phyloP scores from a whole-genome alignment of 1,140 invertebrate species.

The Bombus polaris region DNA sequence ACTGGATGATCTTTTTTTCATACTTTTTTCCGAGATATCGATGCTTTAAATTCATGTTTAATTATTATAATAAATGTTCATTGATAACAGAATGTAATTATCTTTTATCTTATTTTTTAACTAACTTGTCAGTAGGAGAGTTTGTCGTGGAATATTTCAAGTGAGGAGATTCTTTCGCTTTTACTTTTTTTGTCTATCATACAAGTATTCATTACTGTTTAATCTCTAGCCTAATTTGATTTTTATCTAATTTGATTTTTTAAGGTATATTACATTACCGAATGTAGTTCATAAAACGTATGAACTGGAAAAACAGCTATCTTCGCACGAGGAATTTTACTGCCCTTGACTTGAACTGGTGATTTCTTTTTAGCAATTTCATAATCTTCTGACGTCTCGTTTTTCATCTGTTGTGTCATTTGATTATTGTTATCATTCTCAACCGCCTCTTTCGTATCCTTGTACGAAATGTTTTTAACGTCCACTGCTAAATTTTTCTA shows the following conservation, averaged over 20 bases:
- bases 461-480: neutral
- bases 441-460: neutral
- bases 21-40: neutral
- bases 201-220: neutral
- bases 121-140: slow-evolving; percentile 18
- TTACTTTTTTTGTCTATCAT: slow-evolving; percentile 4
- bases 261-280: slow-evolving; percentile 4
- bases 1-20: neutral
- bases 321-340: slow-evolving; percentile 58
- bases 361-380: neutral
- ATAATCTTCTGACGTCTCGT: neutral
- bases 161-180: neutral
- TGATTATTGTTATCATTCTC: neutral
- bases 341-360: slow-evolving; percentile 12
- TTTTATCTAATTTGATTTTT: too few species aligned
- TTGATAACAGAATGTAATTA: neutral
- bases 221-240: too few species aligned
- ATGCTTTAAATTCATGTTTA: neutral
- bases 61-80: neutral
- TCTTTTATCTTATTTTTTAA: slow-evolving; percentile 9
- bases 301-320: neutral
- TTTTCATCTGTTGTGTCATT: neutral
- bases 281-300: slow-evolving; percentile 4
- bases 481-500: slow-evolving; percentile 7
- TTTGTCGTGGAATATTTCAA: neutral